Conservation (phyloP, 2,797 vertebrate genomes). For the Otus scops region DNA sequence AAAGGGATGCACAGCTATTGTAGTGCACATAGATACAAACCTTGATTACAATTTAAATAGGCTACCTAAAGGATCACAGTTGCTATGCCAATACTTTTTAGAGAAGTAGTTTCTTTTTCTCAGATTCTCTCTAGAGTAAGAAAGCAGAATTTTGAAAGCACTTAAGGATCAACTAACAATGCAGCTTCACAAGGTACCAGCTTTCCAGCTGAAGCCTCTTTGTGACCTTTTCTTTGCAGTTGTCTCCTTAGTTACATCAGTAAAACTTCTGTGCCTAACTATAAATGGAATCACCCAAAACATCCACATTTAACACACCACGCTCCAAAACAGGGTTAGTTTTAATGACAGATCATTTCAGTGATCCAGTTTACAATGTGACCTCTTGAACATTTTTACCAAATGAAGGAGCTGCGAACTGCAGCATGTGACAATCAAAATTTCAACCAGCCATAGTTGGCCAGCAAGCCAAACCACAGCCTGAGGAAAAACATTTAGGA, state of each 20-base stretch:
- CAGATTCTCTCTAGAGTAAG: not conserved
- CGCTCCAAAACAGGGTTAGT: not conserved
- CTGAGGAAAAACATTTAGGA: not conserved
- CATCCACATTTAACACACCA: not conserved
- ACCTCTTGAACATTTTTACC: not conserved
- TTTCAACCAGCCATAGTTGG: not conserved
- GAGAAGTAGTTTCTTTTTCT: not conserved
- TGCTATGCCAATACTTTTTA: not conserved
- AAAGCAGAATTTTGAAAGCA: not conserved
- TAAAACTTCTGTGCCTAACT: not conserved
- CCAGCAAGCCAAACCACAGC: not conserved
- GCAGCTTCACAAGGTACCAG: not conserved
- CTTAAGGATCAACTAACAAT: not conserved
- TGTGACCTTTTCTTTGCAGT: not conserved
- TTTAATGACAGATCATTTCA: not conserved
- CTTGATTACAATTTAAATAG: not conserved
- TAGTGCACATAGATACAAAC: not conserved
- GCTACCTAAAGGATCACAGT: not conserved
- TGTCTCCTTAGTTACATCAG: not conserved
- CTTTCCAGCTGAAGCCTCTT: not conserved
- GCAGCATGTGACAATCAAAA: not conserved
- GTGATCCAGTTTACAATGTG: not conserved
- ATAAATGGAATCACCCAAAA: not conserved
- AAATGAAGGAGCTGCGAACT: not conserved
- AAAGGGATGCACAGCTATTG: not conserved